These are phyloP conservation scores for Circaetus cinerascens DNA, from an alignment of 2,113 vertebrate species.

Conservation along the genomic window DNA sequence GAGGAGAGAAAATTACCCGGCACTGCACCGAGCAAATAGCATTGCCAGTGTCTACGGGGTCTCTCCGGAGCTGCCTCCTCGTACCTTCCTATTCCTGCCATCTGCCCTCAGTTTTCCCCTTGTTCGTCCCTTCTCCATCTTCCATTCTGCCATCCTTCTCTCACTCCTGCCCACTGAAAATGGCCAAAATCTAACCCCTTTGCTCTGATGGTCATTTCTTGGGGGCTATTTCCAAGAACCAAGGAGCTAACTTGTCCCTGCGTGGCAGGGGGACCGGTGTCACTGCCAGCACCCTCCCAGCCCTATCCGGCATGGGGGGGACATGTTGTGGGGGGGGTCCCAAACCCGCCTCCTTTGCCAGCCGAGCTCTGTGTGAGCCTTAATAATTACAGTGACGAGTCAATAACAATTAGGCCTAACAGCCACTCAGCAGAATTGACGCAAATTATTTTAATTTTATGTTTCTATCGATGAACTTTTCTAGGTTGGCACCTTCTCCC, in stretches of 20 bases:
- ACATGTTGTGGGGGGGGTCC: neutral
- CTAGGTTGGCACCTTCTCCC: slow-evolving; percentile 45
- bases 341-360: neutral
- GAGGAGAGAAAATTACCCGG: neutral
- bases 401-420: slow-evolving; percentile 74
- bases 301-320: neutral
- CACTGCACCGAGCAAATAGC: neutral
- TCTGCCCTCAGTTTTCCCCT: neutral
- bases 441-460: slow-evolving; percentile 75
- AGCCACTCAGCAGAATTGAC: slow-evolving; percentile 72
- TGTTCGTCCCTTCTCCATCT: neutral
- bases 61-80: neutral
- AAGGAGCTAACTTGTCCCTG: fast-evolving
- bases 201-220: fast-evolving
- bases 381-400: slow-evolving; percentile 54
- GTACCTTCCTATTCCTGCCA: neutral
- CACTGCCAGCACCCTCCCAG: neutral
- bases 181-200: fast-evolving
- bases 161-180: fast-evolving
- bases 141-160: neutral
- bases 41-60: neutral
- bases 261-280: fast-evolving
- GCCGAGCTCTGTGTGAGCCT: neutral
- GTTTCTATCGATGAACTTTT: slow-evolving; percentile 63
- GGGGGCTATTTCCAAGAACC: neutral